Evolutionary conservation across 2,113 vertebrate species (phyloP).

Genomic region (Melanerpes formicivorus): DNA sequence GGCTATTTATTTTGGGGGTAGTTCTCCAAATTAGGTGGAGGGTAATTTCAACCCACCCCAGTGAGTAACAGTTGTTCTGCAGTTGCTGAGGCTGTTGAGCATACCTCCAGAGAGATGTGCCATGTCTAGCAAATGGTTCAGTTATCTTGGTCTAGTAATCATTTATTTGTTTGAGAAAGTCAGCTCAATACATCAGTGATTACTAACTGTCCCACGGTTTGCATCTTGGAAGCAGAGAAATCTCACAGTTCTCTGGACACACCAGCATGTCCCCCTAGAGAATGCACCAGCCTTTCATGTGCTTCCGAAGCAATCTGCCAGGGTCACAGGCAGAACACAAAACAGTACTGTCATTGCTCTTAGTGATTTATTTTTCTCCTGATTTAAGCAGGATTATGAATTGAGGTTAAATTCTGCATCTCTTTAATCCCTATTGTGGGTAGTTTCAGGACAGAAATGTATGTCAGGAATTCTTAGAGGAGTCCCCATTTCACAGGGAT

Average conservation of each 20-base stretch:
- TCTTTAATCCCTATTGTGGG: constrained; percentile 49
- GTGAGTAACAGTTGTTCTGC: background rate
- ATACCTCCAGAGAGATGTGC: background rate
- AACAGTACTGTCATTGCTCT: constrained; percentile 31
- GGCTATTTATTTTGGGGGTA: too few relatives aligned
- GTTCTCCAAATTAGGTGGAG: too few relatives aligned
- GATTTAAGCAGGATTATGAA: constrained; percentile 69
- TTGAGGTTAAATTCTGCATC: constrained; percentile 66
- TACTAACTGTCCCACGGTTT: background rate
- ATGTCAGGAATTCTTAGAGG: constrained; percentile 22
- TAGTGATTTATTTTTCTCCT: constrained; percentile 52
- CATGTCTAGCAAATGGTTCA: background rate
- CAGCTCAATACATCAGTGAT: fast-evolving
- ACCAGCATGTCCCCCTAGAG: background rate
- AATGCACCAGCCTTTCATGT: background rate
- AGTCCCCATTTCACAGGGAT: background rate
- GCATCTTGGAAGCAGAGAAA: background rate
- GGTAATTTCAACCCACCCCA: too few relatives aligned
- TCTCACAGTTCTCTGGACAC: background rate
- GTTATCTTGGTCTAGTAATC: background rate
- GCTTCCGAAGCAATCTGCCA: background rate
- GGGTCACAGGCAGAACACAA: background rate
- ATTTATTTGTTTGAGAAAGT: background rate
- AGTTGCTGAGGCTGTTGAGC: background rate
- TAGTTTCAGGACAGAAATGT: constrained; percentile 47